Evolutionary conservation across 2,797 vertebrate species (phyloP).

Genomic region (Sebastes jordani): DNA sequence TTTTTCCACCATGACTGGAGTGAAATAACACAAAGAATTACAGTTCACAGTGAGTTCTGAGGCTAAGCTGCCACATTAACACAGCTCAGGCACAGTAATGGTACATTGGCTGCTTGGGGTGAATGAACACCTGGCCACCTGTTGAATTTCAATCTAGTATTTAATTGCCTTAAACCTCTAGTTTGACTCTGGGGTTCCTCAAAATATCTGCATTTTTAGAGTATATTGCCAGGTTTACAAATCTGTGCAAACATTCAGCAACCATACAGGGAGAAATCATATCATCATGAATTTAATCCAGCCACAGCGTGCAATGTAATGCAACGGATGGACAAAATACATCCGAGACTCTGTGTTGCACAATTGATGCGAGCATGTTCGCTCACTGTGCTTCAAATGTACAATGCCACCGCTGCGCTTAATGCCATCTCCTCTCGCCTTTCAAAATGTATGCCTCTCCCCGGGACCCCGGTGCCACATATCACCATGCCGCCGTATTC

Average conservation of each 20-base stretch:
- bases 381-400: conserved; percentile 17
- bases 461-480: conserved; percentile 19
- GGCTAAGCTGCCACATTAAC: background rate
- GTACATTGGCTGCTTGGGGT: background rate
- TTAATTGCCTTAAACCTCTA: background rate
- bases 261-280: background rate
- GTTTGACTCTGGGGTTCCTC: background rate
- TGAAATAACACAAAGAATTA: background rate
- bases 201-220: background rate
- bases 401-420: background rate
- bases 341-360: background rate
- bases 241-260: background rate
- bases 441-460: conserved; percentile 27
- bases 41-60: background rate
- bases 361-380: background rate
- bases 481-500: conserved; percentile 33
- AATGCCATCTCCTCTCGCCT: background rate
- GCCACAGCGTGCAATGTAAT: background rate
- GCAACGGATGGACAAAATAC: background rate
- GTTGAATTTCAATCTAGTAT: background rate
- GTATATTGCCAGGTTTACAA: background rate
- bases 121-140: background rate
- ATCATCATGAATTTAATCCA: background rate
- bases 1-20: background rate
- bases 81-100: background rate